Evolutionary conservation across 2,888 invertebrate species (phyloP), one percentile per base, ranked within the genome.

Genomic region (Gastracanthus pulcherrimus): DNA sequence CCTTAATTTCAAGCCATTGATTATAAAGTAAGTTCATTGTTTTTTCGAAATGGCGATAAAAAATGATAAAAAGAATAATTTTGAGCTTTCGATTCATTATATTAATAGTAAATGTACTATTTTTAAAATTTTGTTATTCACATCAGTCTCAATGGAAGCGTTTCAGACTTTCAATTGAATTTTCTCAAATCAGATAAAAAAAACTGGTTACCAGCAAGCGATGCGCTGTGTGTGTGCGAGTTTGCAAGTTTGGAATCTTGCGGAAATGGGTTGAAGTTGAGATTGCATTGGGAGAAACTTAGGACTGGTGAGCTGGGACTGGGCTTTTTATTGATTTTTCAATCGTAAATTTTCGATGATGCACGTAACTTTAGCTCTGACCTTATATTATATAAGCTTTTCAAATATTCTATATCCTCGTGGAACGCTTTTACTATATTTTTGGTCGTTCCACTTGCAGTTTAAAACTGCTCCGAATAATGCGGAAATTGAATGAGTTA

Each of bases 221-320:
- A 23, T n/a, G 16, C 48, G 55, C 36, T 71, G 26, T 38, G 26
- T n/a, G n/a, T 19, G 34, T n/a, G 41, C 23, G 34, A 64, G 26
- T 62, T 19, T 19, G 13, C 48, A 29, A 70, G 64, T 29, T 55
- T 2, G 36, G 55, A 77, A 36, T 71, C 67, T 58, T 66, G 58
- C 55, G 16, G 64, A 72, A 72, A 55, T 58, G 45, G 55, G n/a
- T 58, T 9, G 23, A 67, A 79, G 79, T 79, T 72, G 58, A 79
- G 58, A 79, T 58, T 79, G 58, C 66, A 48, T 58, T 67, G 62
- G 36, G n/a, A 58, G 41, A 45, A 79, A 79, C 36, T 78, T 64
- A 55, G 23, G 11, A 26, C 55, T 13, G 23, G 7, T 55, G 34
- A n/a, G 34, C 3, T 26, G 58, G 26, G 45, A 48, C 55, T 36